Percentiles rank a stretch among this genome's conserved stretches.
These are phyloP conservation scores for Platypus cylindrus DNA, from an alignment of 2,888 invertebrate species.

Conservation along the genomic window DNA sequence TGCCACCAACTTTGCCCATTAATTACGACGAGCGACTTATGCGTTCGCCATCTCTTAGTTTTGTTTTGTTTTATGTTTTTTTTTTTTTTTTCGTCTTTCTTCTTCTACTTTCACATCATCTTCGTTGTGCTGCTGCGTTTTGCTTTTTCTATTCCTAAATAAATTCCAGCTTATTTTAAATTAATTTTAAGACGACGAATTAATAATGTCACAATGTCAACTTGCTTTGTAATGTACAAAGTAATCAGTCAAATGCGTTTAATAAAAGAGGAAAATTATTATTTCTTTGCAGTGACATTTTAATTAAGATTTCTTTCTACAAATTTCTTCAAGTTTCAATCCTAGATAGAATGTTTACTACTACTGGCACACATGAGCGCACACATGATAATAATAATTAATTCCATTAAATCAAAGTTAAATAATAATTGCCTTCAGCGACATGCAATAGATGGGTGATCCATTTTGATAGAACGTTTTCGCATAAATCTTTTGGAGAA, in stretches of 20 bases:
- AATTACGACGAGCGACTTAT: conserved; percentile 30
- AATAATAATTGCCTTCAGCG: conserved; percentile 12
- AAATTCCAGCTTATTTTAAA: conserved; percentile 15
- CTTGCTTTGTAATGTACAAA: too few relatives aligned
- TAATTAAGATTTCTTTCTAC: too few relatives aligned
- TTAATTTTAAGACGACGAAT: conserved; percentile 17
- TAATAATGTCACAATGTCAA: too few relatives aligned
- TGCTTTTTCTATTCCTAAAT: conserved; percentile 13
- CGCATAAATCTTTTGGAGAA: conserved; percentile 15
- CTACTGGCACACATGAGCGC: too few relatives aligned
- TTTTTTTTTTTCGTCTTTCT: background rate
- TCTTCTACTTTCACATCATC: background rate
- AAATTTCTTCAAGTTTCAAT: too few relatives aligned
- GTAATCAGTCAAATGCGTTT: too few relatives aligned
- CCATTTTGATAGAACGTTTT: conserved; percentile 12
- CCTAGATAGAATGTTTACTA: too few relatives aligned
- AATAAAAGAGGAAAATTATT: too few relatives aligned
- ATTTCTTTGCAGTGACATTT: too few relatives aligned
- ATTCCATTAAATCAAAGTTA: conserved; percentile 17
- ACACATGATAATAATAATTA: conserved; percentile 14
- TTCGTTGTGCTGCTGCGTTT: conserved; percentile 5
- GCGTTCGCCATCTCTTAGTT: conserved; percentile 12
- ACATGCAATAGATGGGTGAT: conserved; percentile 13
- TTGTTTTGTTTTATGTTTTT: too few relatives aligned
- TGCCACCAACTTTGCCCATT: conserved; percentile 32